A percentile compares a stretch with the other conserved stretches of the same genome.
Conservation (phyloP, 2,113 vertebrate species). For the Nycticryphes semicollaris region DNA sequence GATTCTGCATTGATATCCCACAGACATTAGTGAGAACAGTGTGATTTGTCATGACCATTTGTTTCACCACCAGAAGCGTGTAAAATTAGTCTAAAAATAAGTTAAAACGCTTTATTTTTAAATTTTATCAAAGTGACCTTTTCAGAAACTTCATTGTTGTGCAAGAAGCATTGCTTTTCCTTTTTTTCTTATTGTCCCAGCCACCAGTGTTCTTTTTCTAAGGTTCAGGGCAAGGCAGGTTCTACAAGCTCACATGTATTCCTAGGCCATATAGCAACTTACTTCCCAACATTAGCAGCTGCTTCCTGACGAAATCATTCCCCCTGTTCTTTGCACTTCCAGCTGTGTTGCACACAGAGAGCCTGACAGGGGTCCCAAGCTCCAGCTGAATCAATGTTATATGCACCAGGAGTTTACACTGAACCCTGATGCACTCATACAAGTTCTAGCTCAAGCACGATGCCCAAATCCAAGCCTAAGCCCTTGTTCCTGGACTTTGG, state of each 20-base stretch:
- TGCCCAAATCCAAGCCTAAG: background rate
- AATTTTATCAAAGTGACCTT: background rate
- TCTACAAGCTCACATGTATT: background rate
- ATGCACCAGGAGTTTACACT: background rate
- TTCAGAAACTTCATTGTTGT: background rate
- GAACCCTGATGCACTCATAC: rapidly evolving
- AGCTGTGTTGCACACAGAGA: background rate
- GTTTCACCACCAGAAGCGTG: conserved; percentile 18
- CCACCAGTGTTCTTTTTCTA: background rate
- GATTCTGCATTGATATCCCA: conserved; percentile 48
- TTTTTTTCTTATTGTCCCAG: background rate
- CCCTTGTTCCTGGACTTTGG: rapidly evolving
- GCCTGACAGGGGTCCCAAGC: background rate
- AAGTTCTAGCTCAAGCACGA: background rate
- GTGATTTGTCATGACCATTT: conserved; percentile 42
- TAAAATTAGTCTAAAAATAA: conserved; percentile 39
- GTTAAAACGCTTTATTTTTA: background rate
- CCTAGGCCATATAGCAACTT: background rate
- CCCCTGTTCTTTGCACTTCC: background rate
- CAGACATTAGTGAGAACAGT: conserved; percentile 41
- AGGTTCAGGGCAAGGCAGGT: background rate
- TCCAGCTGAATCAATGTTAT: rapidly evolving
- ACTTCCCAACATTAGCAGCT: background rate
- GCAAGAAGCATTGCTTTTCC: background rate
- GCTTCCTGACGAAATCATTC: background rate